phyloP scores from a whole-genome alignment of 2,888 invertebrate species.

The Biston stratarius region DNA sequence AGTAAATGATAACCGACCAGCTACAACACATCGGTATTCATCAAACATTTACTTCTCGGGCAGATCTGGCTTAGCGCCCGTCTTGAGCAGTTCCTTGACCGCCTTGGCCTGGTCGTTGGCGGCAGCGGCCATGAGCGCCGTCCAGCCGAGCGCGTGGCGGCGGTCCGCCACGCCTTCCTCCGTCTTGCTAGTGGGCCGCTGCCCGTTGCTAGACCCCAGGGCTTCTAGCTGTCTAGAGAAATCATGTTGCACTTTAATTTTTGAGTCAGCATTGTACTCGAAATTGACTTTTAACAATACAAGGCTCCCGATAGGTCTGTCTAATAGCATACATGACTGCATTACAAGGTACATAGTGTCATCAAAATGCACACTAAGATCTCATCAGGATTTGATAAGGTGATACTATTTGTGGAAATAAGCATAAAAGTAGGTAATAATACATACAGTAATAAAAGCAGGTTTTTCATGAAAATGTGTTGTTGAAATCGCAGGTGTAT shows the following conservation, averaged over 20 bases:
- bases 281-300: too few species aligned
- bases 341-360: not conserved
- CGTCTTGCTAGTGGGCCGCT: slow-evolving; percentile 40
- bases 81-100: slow-evolving; percentile 87
- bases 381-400: too few species aligned
- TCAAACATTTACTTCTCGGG: slow-evolving; percentile 84
- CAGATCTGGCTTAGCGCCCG: slow-evolving; percentile 92
- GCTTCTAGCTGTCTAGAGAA: slow-evolving; percentile 68
- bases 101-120: slow-evolving; percentile 90
- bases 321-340: not conserved
- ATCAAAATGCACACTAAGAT: too few species aligned
- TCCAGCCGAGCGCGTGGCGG: slow-evolving; percentile 94
- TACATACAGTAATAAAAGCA: too few species aligned
- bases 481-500: too few species aligned
- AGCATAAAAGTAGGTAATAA: too few species aligned
- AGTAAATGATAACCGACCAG: too few species aligned
- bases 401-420: too few species aligned
- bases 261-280: too few species aligned
- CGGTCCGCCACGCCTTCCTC: slow-evolving; percentile 87
- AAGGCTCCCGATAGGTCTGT: too few species aligned
- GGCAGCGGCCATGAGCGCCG: slow-evolving; percentile 93
- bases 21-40: too few species aligned
- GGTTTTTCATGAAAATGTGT: too few species aligned
- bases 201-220: slow-evolving; percentile 38
- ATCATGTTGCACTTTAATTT: not conserved